Conservation (phyloP, 2,113 vertebrate genomes). For the Myotis lucifugus region DNA sequence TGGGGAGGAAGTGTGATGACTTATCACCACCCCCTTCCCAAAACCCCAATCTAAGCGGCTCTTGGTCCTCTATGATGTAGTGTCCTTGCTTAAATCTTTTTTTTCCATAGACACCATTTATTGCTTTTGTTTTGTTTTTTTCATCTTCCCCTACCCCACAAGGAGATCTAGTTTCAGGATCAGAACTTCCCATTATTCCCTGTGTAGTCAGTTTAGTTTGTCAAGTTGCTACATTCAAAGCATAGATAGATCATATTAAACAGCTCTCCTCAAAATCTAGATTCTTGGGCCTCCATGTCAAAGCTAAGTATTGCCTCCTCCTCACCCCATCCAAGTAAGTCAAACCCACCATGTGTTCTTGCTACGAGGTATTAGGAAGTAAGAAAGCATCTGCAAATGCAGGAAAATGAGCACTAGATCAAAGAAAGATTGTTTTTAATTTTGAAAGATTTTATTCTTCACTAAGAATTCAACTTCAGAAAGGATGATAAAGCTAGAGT, state of each 20-base stretch:
- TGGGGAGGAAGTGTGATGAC: background rate
- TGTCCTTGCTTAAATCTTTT: background rate
- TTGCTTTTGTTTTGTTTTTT: background rate
- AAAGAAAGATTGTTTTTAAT: background rate
- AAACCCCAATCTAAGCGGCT: fast-evolving
- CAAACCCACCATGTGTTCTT: background rate
- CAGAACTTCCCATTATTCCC: background rate
- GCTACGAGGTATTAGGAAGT: background rate
- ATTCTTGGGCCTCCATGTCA: background rate
- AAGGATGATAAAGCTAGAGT: background rate
- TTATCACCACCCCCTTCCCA: background rate
- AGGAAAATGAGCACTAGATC: background rate
- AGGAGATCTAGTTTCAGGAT: background rate
- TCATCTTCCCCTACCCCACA: background rate
- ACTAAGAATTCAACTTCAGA: background rate
- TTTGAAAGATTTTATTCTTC: background rate
- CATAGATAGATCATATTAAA: background rate
- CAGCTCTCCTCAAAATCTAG: background rate
- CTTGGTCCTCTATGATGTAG: background rate
- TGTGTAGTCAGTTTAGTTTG: background rate
- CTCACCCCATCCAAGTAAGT: fast-evolving
- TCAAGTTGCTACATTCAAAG: background rate
- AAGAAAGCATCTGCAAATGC: background rate
- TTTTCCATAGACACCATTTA: background rate
- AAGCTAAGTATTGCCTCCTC: fast-evolving